Conservation (phyloP, 2,888 invertebrate genomes). For the Lampropteryx suffumata region DNA sequence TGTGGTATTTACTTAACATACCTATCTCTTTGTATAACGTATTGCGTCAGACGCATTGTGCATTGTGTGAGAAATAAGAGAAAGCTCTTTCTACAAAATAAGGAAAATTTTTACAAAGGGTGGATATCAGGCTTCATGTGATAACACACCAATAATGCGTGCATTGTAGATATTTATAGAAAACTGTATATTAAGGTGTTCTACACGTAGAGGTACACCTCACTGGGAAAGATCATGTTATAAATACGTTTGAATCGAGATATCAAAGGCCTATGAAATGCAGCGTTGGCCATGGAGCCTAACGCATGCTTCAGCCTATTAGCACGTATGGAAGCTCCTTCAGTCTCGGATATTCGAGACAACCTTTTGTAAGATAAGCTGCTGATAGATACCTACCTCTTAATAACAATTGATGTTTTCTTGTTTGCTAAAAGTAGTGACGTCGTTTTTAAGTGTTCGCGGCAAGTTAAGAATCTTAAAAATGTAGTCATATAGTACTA, state of each 20-base stretch:
- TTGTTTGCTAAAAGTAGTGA: no score
- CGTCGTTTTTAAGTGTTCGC: no score
- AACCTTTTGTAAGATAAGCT: no score
- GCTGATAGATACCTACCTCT: no score
- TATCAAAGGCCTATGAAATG: no score
- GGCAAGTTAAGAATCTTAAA: no score
- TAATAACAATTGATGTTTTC: no score
- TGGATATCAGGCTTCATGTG: slow-evolving; percentile 12
- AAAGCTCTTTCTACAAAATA: slow-evolving; percentile 7
- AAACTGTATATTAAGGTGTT: background rate
- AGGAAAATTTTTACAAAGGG: slow-evolving; percentile 20
- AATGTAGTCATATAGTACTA: no score
- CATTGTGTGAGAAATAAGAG: slow-evolving; percentile 1
- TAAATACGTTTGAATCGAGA: no score
- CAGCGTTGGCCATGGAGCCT: background rate
- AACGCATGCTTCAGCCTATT: no score
- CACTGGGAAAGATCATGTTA: background rate
- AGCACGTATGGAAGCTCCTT: background rate
- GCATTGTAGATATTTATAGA: slow-evolving; percentile 22
- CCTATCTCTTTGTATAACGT: background rate
- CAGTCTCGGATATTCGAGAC: no score
- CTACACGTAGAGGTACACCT: background rate
- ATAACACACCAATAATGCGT: slow-evolving; percentile 20
- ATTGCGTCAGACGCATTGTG: slow-evolving; percentile 13
- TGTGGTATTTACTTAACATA: no score